A percentile compares a stretch with the other conserved stretches of the same genome.
These are phyloP conservation scores for Pogonomyrmex californicus DNA, from an alignment of 1,140 invertebrate genomes.

Conservation along the genomic window DNA sequence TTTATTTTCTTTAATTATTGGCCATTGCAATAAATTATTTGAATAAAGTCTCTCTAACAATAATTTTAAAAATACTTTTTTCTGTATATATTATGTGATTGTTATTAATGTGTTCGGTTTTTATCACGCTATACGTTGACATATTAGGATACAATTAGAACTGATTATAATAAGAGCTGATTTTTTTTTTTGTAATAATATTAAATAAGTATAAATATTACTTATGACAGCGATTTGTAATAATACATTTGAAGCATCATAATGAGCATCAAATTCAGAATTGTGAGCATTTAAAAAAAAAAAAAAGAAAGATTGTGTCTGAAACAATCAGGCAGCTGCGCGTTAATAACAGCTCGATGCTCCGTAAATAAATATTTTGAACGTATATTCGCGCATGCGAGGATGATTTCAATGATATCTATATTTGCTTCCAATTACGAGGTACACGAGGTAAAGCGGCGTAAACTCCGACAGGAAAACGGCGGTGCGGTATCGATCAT, in stretches of 20 bases:
- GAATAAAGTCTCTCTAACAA: background rate
- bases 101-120: background rate
- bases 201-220: background rate
- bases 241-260: background rate
- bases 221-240: background rate
- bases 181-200: background rate
- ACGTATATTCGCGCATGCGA: slow-evolving; percentile 24
- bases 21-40: background rate
- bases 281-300: background rate
- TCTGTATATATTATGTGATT: too few species aligned
- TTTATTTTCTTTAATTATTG: background rate
- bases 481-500: slow-evolving; percentile 57
- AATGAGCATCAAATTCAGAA: background rate
- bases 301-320: background rate
- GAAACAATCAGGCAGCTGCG: slow-evolving; percentile 12
- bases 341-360: background rate
- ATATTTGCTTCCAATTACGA: slow-evolving; percentile 61
- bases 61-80: background rate
- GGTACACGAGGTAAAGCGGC: slow-evolving; percentile 20
- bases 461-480: slow-evolving; percentile 25
- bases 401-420: slow-evolving; percentile 52
- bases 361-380: slow-evolving; percentile 47
- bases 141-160: background rate
- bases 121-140: background rate
- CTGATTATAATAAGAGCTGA: background rate